Percentiles rank a stretch among this genome's conserved stretches.
Evolutionary conservation across 2,797 vertebrate genomes (phyloP).

Genomic region (Siniperca scherzeri): DNA sequence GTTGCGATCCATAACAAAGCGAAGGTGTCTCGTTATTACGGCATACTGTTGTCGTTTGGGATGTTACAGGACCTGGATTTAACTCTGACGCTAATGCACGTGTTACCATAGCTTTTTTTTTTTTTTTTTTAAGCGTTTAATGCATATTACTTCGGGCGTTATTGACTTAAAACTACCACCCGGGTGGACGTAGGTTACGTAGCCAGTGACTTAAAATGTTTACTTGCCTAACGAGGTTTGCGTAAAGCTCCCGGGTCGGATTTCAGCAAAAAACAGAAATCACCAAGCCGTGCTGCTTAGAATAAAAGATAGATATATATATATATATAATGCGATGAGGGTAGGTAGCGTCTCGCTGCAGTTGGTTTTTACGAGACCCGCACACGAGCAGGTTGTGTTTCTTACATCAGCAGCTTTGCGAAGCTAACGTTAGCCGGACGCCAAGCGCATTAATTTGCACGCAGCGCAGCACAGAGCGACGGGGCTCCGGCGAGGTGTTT

Average conservation of each 20-base stretch:
- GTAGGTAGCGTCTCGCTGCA: constrained; percentile 56
- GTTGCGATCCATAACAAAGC: constrained; percentile 44
- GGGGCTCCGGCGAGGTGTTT: constrained; percentile 21
- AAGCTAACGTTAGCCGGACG: constrained; percentile 64
- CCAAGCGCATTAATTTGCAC: constrained; percentile 57
- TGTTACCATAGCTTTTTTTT: neutral
- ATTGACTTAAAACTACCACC: constrained; percentile 42
- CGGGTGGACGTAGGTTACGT: constrained; percentile 45
- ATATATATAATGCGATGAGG: constrained; percentile 33
- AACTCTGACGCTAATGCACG: neutral
- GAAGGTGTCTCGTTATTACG: constrained; percentile 1
- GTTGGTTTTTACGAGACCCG: constrained; percentile 41
- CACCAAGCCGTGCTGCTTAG: neutral
- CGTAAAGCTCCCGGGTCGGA: constrained; percentile 3
- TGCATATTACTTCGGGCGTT: constrained; percentile 34
- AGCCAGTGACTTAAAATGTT: constrained; percentile 47
- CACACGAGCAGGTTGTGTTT: constrained; percentile 73
- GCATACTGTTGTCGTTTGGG: too few species aligned
- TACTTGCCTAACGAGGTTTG: constrained; percentile 41
- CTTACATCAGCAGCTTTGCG: constrained; percentile 80
- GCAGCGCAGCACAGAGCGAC: constrained; percentile 36
- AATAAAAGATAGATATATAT: too few species aligned
- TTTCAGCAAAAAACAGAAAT: neutral
- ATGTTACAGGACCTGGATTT: neutral
- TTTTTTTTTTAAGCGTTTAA: neutral